Base-by-base conservation (phyloP, 2,113 vertebrate genomes). In the Brachionichthys hirsutus region DNA sequence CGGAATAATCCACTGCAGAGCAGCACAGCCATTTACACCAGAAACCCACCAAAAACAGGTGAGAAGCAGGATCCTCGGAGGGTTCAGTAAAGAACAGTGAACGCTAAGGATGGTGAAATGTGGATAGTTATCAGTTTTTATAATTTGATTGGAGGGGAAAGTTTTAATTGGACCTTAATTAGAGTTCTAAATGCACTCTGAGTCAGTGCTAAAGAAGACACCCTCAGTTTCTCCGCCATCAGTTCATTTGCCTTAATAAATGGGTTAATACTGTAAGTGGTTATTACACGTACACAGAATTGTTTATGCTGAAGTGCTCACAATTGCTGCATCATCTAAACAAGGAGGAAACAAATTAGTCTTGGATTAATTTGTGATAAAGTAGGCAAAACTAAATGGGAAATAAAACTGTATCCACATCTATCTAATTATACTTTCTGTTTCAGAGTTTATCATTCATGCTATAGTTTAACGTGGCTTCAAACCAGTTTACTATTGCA, bases 91-190 rank as follows among this genome's bases (percentile, higher is more conserved):
- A 40, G 30, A 59, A 75, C 30, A 49, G 60, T 36, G 62, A 70
- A 67, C 56, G 71, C 57, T 54, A 61, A 55, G 54, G 56, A 22
- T 50, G 24, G 73, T 85, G 73, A 84, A 85, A 84, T 82, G 80
- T 67, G 56, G 54, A 85, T 73, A 73, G 54, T 20, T 50, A 75
- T 78, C 61, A 59, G 59, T 79, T 84, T 68, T 62, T 72, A 55
- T 48, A 64, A 69, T 77, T 75, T 43, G 30, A 55, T 53, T 41
- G 50, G 43, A 56, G 45, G 52, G n/a, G 66, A n/a, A n/a, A 80
- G 34, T 59, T 44, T 11, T 50, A 68, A 67, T 45, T 44, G 16
- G 61, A 13, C n/a, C 49, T 62, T 47, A 45, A 62, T 42, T 40
- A 40, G 42, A 67, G 55, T 30, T 9, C 35, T 44, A 65, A 60